Conservation (phyloP, 2,797 vertebrate genomes). For the Pseudopleuronectes americanus region DNA sequence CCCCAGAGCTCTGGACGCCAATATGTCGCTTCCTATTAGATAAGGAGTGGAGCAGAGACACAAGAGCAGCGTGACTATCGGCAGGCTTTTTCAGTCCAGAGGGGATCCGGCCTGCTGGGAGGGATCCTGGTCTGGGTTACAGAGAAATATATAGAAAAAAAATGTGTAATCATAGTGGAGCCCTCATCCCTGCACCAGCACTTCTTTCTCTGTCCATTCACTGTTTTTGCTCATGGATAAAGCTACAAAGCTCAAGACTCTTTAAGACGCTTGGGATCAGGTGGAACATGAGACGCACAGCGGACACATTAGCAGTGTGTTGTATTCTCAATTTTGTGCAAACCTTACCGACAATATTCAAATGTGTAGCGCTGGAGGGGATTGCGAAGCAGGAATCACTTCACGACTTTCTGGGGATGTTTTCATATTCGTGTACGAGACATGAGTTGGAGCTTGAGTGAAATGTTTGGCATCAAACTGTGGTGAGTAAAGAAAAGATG, state of each 20-base stretch:
- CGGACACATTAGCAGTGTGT: not conserved
- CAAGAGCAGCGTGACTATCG: slow-evolving; percentile 17
- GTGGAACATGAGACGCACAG: not conserved
- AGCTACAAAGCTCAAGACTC: slow-evolving; percentile 2
- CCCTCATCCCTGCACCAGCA: not conserved
- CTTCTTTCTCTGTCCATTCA: not conserved
- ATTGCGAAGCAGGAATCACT: slow-evolving; percentile 5
- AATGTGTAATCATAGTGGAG: slow-evolving; percentile 3
- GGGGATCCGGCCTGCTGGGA: slow-evolving; percentile 40
- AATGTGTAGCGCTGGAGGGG: not conserved
- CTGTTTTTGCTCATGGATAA: not conserved
- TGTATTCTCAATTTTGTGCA: not conserved
- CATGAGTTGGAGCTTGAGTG: not conserved
- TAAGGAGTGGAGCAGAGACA: slow-evolving; percentile 28
- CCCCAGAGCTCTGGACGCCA: slow-evolving; percentile 40
- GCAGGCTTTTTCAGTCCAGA: slow-evolving; percentile 23
- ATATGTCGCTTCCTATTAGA: slow-evolving; percentile 47
- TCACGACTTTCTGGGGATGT: not conserved
- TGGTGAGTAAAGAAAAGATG: too few relatives aligned
- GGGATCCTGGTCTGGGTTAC: slow-evolving; percentile 22
- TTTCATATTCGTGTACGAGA: not conserved
- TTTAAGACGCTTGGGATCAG: slow-evolving; percentile 1
- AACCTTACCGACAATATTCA: slow-evolving; percentile 2
- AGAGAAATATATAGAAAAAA: not conserved
- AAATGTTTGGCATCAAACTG: not conserved